Percentiles rank a stretch among this genome's conserved stretches.
phyloP scores from a whole-genome alignment of 2,797 vertebrate genomes.

The Coendou prehensilis region DNA sequence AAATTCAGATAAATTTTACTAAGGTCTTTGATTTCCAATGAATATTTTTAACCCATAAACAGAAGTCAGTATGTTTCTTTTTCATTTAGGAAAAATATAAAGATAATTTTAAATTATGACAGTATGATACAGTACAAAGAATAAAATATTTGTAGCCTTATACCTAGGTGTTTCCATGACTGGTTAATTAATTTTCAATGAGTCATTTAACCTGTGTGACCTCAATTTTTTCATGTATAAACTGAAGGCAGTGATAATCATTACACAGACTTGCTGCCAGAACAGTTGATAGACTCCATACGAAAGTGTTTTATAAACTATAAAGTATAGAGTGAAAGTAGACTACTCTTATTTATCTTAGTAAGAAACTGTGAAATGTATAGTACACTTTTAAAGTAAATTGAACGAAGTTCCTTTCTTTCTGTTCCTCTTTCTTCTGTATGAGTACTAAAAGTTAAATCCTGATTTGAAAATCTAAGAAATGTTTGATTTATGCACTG shows the following conservation, averaged over 20 bases:
- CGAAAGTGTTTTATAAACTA: constrained; percentile 27
- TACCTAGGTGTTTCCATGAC: neutral
- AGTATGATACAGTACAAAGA: neutral
- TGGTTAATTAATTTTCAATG: neutral
- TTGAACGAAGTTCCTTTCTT: neutral
- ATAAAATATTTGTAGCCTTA: neutral
- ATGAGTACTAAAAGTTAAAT: neutral
- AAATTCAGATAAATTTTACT: neutral
- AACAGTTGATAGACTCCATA: constrained; percentile 19
- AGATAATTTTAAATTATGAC: neutral
- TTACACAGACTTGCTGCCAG: neutral
- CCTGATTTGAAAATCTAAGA: neutral
- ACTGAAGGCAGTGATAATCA: constrained; percentile 28
- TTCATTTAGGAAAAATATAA: neutral
- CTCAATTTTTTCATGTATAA: constrained; percentile 20
- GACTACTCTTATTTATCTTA: neutral
- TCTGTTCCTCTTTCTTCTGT: neutral
- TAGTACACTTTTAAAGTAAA: neutral
- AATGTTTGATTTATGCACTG: neutral
- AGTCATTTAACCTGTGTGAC: neutral
- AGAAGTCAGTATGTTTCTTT: constrained; percentile 5
- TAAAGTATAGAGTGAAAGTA: neutral
- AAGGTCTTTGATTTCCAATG: constrained; percentile 24
- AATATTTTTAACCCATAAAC: neutral
- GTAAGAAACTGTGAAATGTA: neutral